Evolutionary conservation across 2,113 vertebrate genomes (phyloP).

Genomic region (Elachura formosa): DNA sequence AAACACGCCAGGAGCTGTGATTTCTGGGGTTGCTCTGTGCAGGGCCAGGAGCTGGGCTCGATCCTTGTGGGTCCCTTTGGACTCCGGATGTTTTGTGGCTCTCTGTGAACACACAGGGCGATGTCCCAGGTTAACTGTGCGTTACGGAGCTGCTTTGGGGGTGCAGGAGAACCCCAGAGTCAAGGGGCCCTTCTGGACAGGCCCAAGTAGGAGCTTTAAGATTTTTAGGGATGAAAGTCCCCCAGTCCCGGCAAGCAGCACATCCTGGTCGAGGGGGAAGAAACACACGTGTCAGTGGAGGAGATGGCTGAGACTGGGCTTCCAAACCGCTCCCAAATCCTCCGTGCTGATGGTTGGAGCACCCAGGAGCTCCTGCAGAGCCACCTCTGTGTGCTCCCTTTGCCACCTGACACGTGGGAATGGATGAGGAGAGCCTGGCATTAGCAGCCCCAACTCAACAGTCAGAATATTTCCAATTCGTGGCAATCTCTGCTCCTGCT

Average conservation of each 20-base stretch:
- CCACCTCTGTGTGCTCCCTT: accelerated
- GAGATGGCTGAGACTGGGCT: too few relatives aligned
- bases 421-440: not conserved
- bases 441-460: not conserved
- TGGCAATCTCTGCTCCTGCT: not conserved
- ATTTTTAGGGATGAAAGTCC: not conserved
- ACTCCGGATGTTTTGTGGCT: not conserved
- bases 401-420: not conserved
- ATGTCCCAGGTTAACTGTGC: not conserved
- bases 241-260: not conserved
- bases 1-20: not conserved
- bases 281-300: not conserved
- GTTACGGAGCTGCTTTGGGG: not conserved
- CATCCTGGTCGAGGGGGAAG: too few relatives aligned
- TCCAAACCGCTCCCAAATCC: not conserved
- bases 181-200: not conserved
- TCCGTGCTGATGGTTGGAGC: not conserved
- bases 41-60: accelerated
- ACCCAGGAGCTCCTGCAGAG: not conserved
- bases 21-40: not conserved
- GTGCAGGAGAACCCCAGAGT: not conserved
- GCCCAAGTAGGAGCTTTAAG: not conserved
- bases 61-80: not conserved
- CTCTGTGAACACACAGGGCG: accelerated
- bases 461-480: not conserved